These are phyloP conservation scores for Henricia sp. DNA, from an alignment of 53 echinoderm and acorn worm genomes.

Conservation along the genomic window DNA sequence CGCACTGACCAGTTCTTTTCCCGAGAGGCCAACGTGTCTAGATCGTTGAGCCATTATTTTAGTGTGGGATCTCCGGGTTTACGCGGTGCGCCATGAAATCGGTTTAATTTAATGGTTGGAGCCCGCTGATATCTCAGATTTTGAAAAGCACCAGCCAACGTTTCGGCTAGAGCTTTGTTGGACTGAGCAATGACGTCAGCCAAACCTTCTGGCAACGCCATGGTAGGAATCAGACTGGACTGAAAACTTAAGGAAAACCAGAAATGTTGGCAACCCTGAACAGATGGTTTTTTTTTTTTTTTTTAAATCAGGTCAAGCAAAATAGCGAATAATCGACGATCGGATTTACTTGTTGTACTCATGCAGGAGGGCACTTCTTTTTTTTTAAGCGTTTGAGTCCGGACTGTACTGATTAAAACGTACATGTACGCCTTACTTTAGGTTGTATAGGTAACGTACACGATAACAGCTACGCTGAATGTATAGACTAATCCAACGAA, in stretches of 20 bases:
- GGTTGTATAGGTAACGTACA: not conserved
- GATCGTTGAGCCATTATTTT: slow-evolving; percentile 53
- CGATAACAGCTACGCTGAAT: too few species aligned
- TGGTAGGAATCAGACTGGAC: not conserved
- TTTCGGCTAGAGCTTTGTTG: slow-evolving; percentile 7
- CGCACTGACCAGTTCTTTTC: not conserved
- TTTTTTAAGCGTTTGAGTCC: not conserved
- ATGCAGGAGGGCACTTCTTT: not conserved
- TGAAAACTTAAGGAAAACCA: not conserved
- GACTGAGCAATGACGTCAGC: slow-evolving; percentile 17
- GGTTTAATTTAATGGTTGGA: not conserved
- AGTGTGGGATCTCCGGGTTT: not conserved
- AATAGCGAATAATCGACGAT: not conserved
- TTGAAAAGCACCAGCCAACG: slow-evolving; percentile 1
- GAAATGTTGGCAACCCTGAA: not conserved
- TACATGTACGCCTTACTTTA: not conserved
- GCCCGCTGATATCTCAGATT: not conserved
- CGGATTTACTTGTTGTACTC: too few species aligned
- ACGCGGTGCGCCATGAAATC: not conserved
- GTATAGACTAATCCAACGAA: not conserved
- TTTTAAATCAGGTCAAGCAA: not conserved
- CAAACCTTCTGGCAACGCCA: not conserved
- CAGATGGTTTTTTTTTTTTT: not conserved
- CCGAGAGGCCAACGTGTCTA: slow-evolving; percentile 22
- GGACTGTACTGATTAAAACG: not conserved